These are phyloP conservation scores for Acanthosepion lycidas DNA, from an alignment of 2,888 invertebrate species.

Conservation along the genomic window DNA sequence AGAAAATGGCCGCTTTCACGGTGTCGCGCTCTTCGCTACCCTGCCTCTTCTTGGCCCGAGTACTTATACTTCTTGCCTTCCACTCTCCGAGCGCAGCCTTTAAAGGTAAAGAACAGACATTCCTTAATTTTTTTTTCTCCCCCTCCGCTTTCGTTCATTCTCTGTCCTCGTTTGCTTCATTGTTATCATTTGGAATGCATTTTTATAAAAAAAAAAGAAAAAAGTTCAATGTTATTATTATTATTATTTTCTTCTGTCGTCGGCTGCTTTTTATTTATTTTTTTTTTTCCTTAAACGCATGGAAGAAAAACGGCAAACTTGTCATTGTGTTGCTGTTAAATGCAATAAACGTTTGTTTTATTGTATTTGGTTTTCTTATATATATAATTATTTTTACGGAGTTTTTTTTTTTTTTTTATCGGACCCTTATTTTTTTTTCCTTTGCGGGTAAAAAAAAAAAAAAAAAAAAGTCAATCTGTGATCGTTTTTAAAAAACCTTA, in stretches of 20 bases:
- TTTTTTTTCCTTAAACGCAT: no score
- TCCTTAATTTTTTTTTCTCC: neutral
- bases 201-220: neutral
- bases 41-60: neutral
- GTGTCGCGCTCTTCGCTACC: neutral
- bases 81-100: neutral
- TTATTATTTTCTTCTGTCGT: neutral
- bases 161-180: neutral
- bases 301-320: no score
- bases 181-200: neutral
- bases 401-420: no score
- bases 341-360: no score
- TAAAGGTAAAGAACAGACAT: neutral
- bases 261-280: constrained; percentile 2
- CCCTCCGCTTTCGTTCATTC: neutral
- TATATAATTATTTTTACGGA: no score
- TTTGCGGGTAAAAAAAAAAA: no score
- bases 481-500: no score
- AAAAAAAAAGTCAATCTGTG: no score
- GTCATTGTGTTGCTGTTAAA: no score
- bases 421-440: no score
- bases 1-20: neutral
- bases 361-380: no score
- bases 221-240: neutral
- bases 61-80: neutral